These are phyloP conservation scores for Falco rusticolus DNA, from an alignment of 2,797 vertebrate species.

Conservation along the genomic window DNA sequence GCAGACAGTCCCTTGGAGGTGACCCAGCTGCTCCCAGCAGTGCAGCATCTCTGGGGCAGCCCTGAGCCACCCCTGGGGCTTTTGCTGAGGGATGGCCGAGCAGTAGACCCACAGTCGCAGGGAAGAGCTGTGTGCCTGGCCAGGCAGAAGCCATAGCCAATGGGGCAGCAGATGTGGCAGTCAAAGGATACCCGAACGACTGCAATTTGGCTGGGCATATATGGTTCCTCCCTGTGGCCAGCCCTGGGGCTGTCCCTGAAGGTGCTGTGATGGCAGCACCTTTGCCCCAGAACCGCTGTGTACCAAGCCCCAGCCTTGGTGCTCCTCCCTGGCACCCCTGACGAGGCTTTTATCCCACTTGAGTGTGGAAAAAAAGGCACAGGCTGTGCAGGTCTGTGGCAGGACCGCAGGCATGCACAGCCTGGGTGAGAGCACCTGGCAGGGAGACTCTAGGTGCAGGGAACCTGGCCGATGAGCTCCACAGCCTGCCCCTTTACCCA, in stretches of 20 bases:
- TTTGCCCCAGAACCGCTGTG: neutral
- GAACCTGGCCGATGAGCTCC: neutral
- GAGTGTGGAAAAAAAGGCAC: neutral
- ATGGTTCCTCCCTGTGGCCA: neutral
- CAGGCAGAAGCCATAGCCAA: neutral
- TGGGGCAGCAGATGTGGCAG: neutral
- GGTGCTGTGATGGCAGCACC: neutral
- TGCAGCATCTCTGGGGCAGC: neutral
- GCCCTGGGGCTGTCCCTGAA: neutral
- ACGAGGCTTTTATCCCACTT: neutral
- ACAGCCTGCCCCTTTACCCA: neutral
- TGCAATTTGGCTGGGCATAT: neutral
- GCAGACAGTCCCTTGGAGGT: neutral
- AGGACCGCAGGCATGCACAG: neutral
- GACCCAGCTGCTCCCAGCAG: neutral
- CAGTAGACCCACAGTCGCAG: neutral
- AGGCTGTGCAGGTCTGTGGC: neutral
- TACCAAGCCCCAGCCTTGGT: neutral
- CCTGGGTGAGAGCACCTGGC: neutral
- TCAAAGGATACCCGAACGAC: rapidly evolving
- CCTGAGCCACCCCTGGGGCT: neutral
- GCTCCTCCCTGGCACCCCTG: neutral
- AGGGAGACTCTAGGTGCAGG: neutral
- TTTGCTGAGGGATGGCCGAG: neutral
- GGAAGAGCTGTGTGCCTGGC: neutral